Percentiles rank a stretch among this genome's conserved stretches.
Conservation (phyloP, 2,797 vertebrate genomes). For the Arrhamphus sclerolepis region DNA sequence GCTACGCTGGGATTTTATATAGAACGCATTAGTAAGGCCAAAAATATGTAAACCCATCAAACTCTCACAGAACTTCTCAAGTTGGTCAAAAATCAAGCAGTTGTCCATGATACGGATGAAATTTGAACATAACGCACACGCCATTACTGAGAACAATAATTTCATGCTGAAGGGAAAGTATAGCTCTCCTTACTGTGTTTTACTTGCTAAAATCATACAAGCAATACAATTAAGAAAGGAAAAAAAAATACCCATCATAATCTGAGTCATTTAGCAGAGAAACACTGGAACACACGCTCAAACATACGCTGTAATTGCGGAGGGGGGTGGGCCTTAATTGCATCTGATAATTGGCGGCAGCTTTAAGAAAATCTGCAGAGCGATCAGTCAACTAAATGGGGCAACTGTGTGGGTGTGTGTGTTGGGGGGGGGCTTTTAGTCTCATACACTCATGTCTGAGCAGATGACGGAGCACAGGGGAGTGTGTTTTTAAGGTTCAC, state of each 20-base stretch:
- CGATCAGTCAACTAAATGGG: slow-evolving; percentile 76
- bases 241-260: slow-evolving; percentile 50
- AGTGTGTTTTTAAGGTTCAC: slow-evolving; percentile 56
- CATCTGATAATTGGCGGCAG: slow-evolving; percentile 73
- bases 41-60: too few species aligned
- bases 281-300: slow-evolving; percentile 46
- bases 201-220: too few species aligned
- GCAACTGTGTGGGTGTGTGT: not conserved
- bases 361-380: slow-evolving; percentile 73
- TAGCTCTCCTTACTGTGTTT: slow-evolving; percentile 11
- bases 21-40: too few species aligned
- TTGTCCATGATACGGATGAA: too few species aligned
- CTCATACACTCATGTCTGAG: slow-evolving; percentile 41
- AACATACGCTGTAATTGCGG: slow-evolving; percentile 62
- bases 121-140: too few species aligned
- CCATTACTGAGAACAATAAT: too few species aligned
- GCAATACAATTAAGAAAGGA: too few species aligned
- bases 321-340: slow-evolving; percentile 58
- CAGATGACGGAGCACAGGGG: slow-evolving; percentile 24
- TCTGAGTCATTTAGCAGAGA: slow-evolving; percentile 39
- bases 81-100: too few species aligned
- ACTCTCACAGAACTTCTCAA: too few species aligned
- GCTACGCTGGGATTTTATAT: too few species aligned
- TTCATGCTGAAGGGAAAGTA: slow-evolving; percentile 3
- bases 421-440: slow-evolving; percentile 41